phyloP scores from a whole-genome alignment of 2,888 invertebrate genomes.

The Hyposoter didymator region DNA sequence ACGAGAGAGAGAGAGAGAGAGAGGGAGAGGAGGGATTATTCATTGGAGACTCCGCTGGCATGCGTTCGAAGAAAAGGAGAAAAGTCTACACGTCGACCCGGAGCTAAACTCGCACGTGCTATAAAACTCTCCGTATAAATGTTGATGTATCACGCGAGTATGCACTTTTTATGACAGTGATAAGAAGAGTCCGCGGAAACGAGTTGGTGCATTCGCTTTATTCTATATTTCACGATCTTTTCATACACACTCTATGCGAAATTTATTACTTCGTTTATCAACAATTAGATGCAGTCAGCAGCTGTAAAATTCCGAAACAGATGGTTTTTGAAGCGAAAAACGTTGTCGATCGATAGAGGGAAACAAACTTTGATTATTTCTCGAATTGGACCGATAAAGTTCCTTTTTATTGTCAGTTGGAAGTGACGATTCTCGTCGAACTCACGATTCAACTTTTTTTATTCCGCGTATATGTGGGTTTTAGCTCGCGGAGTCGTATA shows the following conservation, averaged over 20 bases:
- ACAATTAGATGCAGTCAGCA: not conserved
- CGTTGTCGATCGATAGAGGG: not conserved
- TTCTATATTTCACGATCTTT: constrained; percentile 27
- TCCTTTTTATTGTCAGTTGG: not conserved
- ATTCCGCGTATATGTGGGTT: not conserved
- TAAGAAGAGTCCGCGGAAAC: constrained; percentile 62
- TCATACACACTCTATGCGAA: not conserved
- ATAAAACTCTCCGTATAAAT: constrained; percentile 44
- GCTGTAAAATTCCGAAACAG: not conserved
- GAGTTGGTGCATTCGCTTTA: constrained; percentile 43
- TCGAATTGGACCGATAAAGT: not conserved
- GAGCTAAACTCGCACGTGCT: constrained; percentile 19
- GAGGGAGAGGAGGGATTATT: not conserved
- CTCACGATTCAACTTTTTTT: not conserved
- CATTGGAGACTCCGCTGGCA: not conserved
- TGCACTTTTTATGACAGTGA: constrained; percentile 35
- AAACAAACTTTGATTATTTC: not conserved
- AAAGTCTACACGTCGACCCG: constrained; percentile 24
- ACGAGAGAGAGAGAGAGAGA: not conserved
- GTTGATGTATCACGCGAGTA: constrained; percentile 23
- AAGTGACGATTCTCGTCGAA: not conserved
- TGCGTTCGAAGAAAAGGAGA: constrained; percentile 23
- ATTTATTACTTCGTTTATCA: not conserved
- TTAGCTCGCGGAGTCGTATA: not conserved
- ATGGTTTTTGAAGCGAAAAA: not conserved